Percentiles rank a stretch among this genome's conserved stretches.
These are phyloP conservation scores for Carcharodon carcharias DNA, from an alignment of 2,797 vertebrate genomes.

Conservation along the genomic window DNA sequence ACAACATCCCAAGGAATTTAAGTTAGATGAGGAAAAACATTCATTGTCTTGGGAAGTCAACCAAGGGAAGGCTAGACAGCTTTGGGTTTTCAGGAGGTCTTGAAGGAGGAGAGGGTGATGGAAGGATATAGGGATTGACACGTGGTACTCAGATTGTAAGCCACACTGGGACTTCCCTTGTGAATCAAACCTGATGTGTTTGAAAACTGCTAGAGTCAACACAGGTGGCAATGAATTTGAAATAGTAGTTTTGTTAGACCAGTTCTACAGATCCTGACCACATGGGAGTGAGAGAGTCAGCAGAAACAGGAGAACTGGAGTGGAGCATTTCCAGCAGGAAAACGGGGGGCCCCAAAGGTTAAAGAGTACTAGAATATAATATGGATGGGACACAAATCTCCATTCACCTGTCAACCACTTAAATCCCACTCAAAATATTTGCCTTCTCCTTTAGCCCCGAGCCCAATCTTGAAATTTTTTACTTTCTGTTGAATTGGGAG, in stretches of 20 bases:
- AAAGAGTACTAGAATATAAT: background rate
- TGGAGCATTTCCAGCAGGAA: background rate
- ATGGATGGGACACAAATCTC: background rate
- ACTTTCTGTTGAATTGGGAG: background rate
- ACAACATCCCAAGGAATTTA: background rate
- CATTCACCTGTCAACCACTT: background rate
- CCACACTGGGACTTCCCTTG: background rate
- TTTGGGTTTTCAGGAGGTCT: background rate
- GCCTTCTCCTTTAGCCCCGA: background rate
- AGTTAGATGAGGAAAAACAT: background rate
- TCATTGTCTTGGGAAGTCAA: background rate
- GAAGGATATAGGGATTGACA: background rate
- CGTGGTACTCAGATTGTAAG: too few species aligned
- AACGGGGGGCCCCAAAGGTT: background rate
- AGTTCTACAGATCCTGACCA: background rate
- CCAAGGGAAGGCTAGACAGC: background rate
- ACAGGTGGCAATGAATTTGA: background rate
- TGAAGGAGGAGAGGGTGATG: background rate
- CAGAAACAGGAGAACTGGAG: background rate
- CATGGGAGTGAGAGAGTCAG: background rate
- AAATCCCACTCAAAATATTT: background rate
- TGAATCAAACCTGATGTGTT: background rate
- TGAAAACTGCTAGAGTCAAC: background rate
- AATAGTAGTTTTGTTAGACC: background rate
- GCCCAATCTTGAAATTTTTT: background rate